Percentiles rank a stretch among this genome's conserved stretches.
phyloP scores from a whole-genome alignment of 2,888 invertebrate genomes.

The Drosophila heteroneura region DNA sequence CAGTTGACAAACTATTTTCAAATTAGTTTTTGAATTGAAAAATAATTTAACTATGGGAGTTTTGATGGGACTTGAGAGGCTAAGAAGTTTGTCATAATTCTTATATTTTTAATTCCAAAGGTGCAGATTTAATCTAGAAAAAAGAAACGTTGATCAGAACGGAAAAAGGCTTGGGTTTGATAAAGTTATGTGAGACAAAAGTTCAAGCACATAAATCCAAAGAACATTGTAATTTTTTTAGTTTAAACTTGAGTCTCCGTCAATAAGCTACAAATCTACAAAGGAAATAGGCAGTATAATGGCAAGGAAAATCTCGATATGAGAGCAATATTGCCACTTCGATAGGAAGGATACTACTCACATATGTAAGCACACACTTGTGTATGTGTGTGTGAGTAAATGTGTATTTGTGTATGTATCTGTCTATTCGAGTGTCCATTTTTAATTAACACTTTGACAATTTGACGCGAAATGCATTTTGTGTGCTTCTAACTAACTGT shows the following conservation, averaged over 20 bases:
- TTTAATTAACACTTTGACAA: conserved; percentile 82
- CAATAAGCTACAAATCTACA: neutral
- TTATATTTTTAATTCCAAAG: neutral
- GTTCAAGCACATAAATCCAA: neutral
- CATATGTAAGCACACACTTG: neutral
- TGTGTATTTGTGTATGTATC: conserved; percentile 24
- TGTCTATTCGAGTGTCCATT: conserved; percentile 79
- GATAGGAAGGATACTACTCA: neutral
- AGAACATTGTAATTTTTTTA: neutral
- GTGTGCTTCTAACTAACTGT: conserved; percentile 45
- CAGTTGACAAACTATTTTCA: neutral
- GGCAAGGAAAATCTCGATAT: neutral
- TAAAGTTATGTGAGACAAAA: neutral
- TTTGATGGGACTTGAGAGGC: neutral
- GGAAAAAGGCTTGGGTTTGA: neutral
- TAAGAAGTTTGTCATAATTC: neutral
- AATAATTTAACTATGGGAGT: neutral
- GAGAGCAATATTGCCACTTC: neutral
- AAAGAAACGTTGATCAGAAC: neutral
- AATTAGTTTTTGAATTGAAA: neutral
- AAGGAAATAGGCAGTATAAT: neutral
- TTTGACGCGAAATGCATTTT: conserved; percentile 77
- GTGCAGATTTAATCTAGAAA: neutral
- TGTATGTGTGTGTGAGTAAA: neutral
- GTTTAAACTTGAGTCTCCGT: neutral